These are phyloP conservation scores for Zophobas morio DNA, from an alignment of 1,140 invertebrate species.

Conservation along the genomic window DNA sequence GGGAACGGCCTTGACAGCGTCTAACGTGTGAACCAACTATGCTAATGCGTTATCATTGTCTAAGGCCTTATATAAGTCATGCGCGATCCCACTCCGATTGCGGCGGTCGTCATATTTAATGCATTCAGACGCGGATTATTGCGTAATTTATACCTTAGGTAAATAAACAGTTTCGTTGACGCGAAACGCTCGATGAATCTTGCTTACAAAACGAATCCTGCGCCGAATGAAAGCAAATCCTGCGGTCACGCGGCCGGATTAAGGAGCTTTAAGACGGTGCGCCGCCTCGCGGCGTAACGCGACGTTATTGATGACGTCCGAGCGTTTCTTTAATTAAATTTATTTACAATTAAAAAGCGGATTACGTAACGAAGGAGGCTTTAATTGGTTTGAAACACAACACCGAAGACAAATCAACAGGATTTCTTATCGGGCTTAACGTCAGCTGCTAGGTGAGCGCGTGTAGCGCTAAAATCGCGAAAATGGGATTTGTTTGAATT, in stretches of 20 bases:
- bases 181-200: constrained; percentile 7
- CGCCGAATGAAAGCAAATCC: constrained; percentile 19
- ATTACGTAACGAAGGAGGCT: background rate
- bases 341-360: constrained; percentile 15
- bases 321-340: constrained; percentile 1
- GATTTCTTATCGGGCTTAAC: constrained; percentile 35
- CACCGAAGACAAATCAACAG: constrained; percentile 24
- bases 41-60: constrained; percentile 57
- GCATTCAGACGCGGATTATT: constrained; percentile 20
- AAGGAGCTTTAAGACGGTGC: constrained; percentile 1
- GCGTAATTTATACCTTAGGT: constrained; percentile 5
- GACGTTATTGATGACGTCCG: background rate
- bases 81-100: constrained; percentile 20
- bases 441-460: constrained; percentile 24
- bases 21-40: constrained; percentile 59
- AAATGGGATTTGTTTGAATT: constrained; percentile 30
- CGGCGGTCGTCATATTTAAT: constrained; percentile 41
- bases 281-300: background rate
- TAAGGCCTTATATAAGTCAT: constrained; percentile 47
- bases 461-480: constrained; percentile 28
- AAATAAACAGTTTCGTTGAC: constrained; percentile 18
- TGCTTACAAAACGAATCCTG: background rate
- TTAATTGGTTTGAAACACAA: constrained; percentile 17
- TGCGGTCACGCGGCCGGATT: background rate
- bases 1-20: constrained; percentile 59